Evolutionary conservation across 2,797 vertebrate genomes (phyloP), one percentile per base, ranked within the genome.

Genomic region (Smutsia gigantea): DNA sequence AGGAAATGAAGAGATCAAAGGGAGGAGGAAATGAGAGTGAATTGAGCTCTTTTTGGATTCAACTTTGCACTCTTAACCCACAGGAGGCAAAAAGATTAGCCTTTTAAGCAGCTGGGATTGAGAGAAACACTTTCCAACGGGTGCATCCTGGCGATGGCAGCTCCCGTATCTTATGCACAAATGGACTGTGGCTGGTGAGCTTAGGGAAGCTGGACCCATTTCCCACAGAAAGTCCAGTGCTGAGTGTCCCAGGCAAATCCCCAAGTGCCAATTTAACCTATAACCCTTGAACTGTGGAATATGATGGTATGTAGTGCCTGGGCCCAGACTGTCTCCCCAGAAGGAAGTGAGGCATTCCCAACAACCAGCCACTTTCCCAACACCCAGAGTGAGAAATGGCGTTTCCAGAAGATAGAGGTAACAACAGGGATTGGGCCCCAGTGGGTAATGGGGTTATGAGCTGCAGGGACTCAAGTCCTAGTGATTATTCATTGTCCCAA

Each of bases 1-100:
- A 96, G 97, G 95, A 98, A 98, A 98, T 96, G 98, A 98, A 97
- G 98, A 98, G 98, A 98, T 98, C 98, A 98, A 98, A 99, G 98
- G 94, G 94, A 98, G 93, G 63, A 96, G 95, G 97, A 98, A 98
- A 98, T 96, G 82, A 97, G 98, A 97, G 97, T 98, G 98, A 98
- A 98, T 96, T 97, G 97, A 98, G 97, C 94, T 96, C 97, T 97
- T 97, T 72, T 95, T 96, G 96, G 92, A 96, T 97, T 98, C 98
- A 94, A 94, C 94, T 98, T 97, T 97, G 90, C 93, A 71, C 96
- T 98, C 90, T 97, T 97, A 96, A 97, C 96, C 95, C 84, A 71
- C 2, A 57, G 69, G 91, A 95, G 68, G 59, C 77, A 59, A 23
- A 89, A 74, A 87, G 69, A 94, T 94, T 75, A 96, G 95, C 74